These are phyloP conservation scores for Poicephalus gulielmi DNA, from an alignment of 2,113 vertebrate genomes.

Conservation along the genomic window DNA sequence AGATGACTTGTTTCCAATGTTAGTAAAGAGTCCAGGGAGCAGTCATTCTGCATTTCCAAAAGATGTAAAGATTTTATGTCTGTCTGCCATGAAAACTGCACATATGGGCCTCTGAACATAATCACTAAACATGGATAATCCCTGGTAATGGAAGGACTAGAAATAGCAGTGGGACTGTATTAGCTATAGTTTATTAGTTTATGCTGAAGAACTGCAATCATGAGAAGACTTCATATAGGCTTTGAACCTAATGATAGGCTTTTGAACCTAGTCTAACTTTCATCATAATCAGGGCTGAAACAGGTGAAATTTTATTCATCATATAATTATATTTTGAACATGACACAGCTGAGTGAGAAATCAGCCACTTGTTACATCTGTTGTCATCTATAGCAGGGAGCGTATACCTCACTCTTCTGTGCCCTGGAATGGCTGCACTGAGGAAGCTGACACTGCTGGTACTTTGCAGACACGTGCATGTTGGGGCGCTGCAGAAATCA, in stretches of 20 bases:
- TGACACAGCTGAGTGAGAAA: neutral
- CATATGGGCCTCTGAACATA: neutral
- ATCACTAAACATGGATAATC: neutral
- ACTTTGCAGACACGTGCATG: neutral
- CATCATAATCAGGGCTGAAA: neutral
- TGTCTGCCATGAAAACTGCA: neutral
- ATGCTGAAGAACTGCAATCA: neutral
- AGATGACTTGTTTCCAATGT: neutral
- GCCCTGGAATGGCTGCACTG: neutral
- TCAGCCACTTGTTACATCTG: neutral
- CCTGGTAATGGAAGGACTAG: neutral
- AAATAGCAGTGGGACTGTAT: neutral
- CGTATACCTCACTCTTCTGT: accelerated
- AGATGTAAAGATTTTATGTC: neutral
- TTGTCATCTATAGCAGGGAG: accelerated
- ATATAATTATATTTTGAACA: neutral
- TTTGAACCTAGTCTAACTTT: neutral
- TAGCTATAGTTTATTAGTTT: neutral
- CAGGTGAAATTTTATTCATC: neutral
- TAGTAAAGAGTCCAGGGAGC: neutral
- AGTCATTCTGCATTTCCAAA: neutral
- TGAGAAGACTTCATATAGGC: neutral
- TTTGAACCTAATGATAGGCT: neutral
- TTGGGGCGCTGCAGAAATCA: neutral
- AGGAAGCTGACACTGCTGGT: neutral